Evolutionary conservation across 2,888 invertebrate genomes (phyloP), one percentile per base, ranked within the genome.

Genomic region (Steinernema hermaphroditum): DNA sequence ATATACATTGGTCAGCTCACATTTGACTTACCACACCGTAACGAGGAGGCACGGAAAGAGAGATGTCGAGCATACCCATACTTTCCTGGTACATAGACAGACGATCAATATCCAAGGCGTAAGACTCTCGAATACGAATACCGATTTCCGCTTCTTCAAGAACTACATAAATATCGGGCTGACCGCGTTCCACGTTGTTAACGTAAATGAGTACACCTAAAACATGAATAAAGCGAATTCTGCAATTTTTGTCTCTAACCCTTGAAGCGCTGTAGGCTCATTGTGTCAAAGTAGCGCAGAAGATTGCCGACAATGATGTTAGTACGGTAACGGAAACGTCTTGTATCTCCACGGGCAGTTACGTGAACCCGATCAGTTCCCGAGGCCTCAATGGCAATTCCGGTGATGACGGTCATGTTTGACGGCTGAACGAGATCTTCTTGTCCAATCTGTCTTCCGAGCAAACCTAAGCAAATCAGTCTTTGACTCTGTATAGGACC

Each of bases 111-210:
- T 86, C 85, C 69, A 81, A 62, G 0, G 80, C 78, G 70, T 82
- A 86, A 24, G 81, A 81, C 74, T 86, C 86, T 6, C 83, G 74
- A 19, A 86, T 83, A 54, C 84, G 76, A 37, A 86, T 74, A 68
- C 86, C 86, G 46, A 86, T 85, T 76, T 83, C 82, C 6, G 85
- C 83, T 74, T 83, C 82, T 69, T 86, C 84, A 27, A 86, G 71
- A 0, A 86, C 83, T 0, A 86, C 84, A 74, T 86, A 86, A 71
- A 86, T 81, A 69, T 86, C 86, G 1, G 85, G 81, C 72, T 86
- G 85, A 37, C 85, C 85, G 54, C 83, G 74, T 70, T 82, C 81
- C 4, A 86, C 84, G 72, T 83, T 83, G 76, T 86, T 86, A 54
- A 86, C 83, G 68, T 86, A 86, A 68, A 86, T 75, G 69, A 82